Base-by-base conservation (phyloP, 2,888 invertebrate species). In the Entomobrya multifasciata region DNA sequence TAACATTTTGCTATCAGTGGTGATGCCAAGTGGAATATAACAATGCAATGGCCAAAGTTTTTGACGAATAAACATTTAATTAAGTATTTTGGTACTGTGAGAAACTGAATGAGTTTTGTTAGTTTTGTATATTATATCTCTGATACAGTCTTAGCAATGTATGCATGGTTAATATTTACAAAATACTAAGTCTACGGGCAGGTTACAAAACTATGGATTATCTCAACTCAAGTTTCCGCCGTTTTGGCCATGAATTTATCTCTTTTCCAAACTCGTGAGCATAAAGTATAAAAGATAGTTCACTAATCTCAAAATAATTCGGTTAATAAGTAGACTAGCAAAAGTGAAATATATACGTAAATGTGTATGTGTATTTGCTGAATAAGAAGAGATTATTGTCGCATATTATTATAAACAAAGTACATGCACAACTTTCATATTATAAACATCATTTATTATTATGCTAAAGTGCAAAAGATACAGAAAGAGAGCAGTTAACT, bases 181-280 rank as follows among this genome's bases (percentile, higher is more conserved):
- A 30, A 72, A 11, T 25, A 11, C 13, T 22, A 15, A 15, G 25
- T 1, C 25, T 27, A 44, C 13, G 3, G 44, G 6, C 27, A 49
- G 78, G 74, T 78, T 76, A 77, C 76, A 83, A 62, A 65, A 52
- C 65, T 85, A 67, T 72, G 84, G 88, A 89, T 87, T 89, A 90
- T 90, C 90, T 88, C 81, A 87, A 88, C 86, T 84, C 87, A 87
- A 89, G 88, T 89, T 89, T 89, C 88, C 88, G 80, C 87, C 62
- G 77, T 77, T 86, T 79, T 79, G 80, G 79, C 81, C 72, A 84
- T 77, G 49, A 60, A 78, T 74, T 74, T 85, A 81, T 85, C 80
- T 80, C 77, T 57, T 85, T 85, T 84, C 77, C 85, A 85, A 85
- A 85, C 78, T 85, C 70, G 22, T 85, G 85, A 78, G 77, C 81